Percentiles rank a stretch among this genome's conserved stretches.
phyloP scores from a whole-genome alignment of 2,888 invertebrate species.

The Diplolepis rosae region DNA sequence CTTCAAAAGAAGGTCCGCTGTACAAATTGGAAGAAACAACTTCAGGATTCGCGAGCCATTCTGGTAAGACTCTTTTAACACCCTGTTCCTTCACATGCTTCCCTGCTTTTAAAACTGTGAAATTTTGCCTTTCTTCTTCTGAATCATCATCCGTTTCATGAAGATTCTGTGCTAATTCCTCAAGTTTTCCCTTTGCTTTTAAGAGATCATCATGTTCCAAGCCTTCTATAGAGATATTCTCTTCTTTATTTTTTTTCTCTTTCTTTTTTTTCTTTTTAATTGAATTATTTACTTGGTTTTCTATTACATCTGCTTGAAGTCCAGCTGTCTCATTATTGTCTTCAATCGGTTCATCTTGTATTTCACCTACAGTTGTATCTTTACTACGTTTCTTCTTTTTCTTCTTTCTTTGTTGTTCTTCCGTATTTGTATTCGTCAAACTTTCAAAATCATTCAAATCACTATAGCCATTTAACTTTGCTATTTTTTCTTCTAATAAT shows the following conservation, averaged over 20 bases:
- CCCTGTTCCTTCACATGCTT: slow-evolving; percentile 56
- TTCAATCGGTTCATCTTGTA: slow-evolving; percentile 34
- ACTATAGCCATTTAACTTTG: neutral
- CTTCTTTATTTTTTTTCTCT: neutral
- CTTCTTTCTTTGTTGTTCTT: slow-evolving; percentile 28
- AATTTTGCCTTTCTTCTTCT: slow-evolving; percentile 43
- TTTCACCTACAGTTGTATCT: slow-evolving; percentile 14
- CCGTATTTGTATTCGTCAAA: neutral
- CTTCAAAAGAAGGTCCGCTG: slow-evolving; percentile 73
- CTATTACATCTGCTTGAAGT: neutral
- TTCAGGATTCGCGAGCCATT: slow-evolving; percentile 90
- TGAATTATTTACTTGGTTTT: neutral
- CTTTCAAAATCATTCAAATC: neutral
- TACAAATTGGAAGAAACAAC: slow-evolving; percentile 83
- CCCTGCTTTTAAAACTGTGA: slow-evolving; percentile 72
- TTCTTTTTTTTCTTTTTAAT: slow-evolving; percentile 10
- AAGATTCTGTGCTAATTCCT: slow-evolving; percentile 33
- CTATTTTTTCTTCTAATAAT: neutral
- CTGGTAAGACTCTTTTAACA: slow-evolving; percentile 86
- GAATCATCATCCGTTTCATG: neutral
- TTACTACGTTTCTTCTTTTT: neutral
- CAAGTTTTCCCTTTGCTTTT: slow-evolving; percentile 1
- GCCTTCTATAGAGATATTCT: neutral
- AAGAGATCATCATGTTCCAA: neutral
- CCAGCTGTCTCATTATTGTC: neutral